Conservation (phyloP, 1,140 invertebrate species). For the Caenorhabditis brenneri region DNA sequence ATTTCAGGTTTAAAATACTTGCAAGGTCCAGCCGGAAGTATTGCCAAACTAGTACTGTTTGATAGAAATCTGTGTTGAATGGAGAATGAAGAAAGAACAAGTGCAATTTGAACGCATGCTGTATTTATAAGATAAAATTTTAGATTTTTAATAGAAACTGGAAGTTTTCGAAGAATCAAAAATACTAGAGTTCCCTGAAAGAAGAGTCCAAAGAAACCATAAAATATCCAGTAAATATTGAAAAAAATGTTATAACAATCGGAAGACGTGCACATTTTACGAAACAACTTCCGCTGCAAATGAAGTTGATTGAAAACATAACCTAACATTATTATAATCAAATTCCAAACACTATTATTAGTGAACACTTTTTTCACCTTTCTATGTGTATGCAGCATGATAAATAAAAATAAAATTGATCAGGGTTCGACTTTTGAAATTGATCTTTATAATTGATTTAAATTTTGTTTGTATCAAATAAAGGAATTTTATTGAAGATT, state of each 20-base stretch:
- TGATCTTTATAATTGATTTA: neutral
- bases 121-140: neutral
- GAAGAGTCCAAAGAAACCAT: neutral
- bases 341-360: conserved; percentile 20
- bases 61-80: neutral
- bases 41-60: neutral
- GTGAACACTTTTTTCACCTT: neutral
- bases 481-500: no score
- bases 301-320: neutral
- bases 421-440: neutral
- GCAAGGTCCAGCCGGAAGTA: neutral
- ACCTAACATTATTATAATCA: neutral
- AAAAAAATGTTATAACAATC: neutral
- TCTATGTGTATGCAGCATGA: neutral
- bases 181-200: neutral
- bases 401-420: neutral
- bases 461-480: no score
- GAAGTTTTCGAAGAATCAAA: neutral
- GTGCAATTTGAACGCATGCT: neutral
- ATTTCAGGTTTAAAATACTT: neutral
- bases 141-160: neutral
- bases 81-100: neutral
- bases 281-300: neutral
- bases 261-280: neutral
- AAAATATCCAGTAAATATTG: neutral